Conservation (phyloP, 2,888 invertebrate genomes). For the Drosophila mettleri region DNA sequence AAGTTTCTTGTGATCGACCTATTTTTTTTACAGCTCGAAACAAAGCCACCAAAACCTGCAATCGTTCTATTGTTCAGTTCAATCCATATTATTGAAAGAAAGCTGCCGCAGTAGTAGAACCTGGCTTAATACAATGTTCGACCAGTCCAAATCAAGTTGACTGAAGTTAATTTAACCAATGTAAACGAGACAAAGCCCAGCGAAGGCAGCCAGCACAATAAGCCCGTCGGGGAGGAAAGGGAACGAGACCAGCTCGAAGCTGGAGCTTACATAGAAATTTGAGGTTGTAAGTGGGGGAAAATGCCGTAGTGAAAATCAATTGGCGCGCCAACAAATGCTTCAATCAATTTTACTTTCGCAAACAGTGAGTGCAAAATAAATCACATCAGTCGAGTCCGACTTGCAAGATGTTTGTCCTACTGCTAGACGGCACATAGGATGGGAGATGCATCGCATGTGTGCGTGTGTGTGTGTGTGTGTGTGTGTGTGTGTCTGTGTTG, state of each 20-base stretch:
- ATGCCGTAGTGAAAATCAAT: constrained; percentile 66
- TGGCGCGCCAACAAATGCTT: constrained; percentile 78
- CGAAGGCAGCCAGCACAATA: constrained; percentile 20
- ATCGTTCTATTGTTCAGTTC: constrained; percentile 22
- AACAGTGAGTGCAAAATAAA: constrained; percentile 81
- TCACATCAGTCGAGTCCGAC: constrained; percentile 69
- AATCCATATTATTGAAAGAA: constrained; percentile 13
- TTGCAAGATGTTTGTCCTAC: constrained; percentile 38
- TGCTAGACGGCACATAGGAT: not conserved
- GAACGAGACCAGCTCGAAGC: not conserved
- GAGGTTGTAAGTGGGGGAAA: constrained; percentile 19
- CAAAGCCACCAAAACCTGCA: constrained; percentile 6
- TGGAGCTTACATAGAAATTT: not conserved
- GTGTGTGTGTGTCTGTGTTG: constrained; percentile 9
- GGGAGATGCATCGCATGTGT: no score
- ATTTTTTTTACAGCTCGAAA: not conserved
- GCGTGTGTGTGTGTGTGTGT: not conserved
- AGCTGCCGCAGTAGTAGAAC: constrained; percentile 10
- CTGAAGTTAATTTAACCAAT: constrained; percentile 80
- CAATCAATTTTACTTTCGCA: constrained; percentile 81
- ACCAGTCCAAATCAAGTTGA: constrained; percentile 71
- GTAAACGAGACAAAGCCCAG: constrained; percentile 60
- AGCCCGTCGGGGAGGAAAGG: not conserved
- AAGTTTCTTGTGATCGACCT: not conserved
- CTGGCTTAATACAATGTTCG: constrained; percentile 47